These are phyloP conservation scores for Diacarnus erythraeanus DNA, from an alignment of 37 sponge, comb jelly and placozoan species.

Conservation along the genomic window DNA sequence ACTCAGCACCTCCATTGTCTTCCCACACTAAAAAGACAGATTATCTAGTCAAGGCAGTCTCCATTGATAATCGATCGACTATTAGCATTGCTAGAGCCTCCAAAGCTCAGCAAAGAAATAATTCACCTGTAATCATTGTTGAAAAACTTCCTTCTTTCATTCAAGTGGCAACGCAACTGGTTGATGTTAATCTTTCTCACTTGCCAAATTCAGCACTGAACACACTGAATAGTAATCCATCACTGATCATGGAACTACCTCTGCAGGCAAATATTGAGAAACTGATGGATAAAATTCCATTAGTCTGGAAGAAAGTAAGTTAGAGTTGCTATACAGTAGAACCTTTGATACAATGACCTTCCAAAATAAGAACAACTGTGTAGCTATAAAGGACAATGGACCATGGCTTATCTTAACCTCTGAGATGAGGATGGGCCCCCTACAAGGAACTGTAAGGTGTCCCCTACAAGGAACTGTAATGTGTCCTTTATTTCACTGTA, in stretches of 20 bases:
- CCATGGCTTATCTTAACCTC: too few relatives aligned
- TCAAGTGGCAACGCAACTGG: background rate
- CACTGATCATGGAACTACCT: constrained; percentile 9
- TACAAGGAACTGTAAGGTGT: too few relatives aligned
- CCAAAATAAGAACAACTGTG: too few relatives aligned
- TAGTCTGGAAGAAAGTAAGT: constrained; percentile 48
- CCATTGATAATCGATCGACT: background rate
- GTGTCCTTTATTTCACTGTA: too few relatives aligned
- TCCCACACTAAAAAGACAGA: background rate
- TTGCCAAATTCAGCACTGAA: constrained; percentile 6
- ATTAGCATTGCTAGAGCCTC: background rate
- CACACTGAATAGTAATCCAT: background rate
- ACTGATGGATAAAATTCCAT: constrained; percentile 28
- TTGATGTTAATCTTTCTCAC: constrained; percentile 13
- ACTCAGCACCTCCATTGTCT: background rate
- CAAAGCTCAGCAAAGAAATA: background rate
- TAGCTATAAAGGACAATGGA: too few relatives aligned
- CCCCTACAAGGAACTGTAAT: too few relatives aligned
- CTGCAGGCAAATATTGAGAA: constrained; percentile 28
- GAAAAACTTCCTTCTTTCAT: constrained; percentile 43
- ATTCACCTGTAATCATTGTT: background rate
- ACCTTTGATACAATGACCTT: background rate
- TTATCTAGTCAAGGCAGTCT: background rate
- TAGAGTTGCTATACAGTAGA: background rate
- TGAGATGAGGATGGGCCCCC: too few relatives aligned